These are phyloP conservation scores for Xenopus borealis DNA, from an alignment of 2,113 vertebrate genomes.

Conservation along the genomic window DNA sequence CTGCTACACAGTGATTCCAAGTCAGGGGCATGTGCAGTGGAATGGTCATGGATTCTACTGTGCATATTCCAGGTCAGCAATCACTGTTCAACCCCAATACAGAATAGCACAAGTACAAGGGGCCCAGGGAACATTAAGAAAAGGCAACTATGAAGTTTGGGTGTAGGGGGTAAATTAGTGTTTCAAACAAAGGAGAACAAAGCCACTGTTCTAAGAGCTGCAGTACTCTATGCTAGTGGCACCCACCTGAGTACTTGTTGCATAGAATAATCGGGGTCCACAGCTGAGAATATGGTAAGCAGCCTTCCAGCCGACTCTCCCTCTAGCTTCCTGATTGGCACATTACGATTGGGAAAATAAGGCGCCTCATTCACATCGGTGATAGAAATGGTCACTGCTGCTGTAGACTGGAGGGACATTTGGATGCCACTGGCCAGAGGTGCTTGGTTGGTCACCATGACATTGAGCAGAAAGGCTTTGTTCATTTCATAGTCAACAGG, in stretches of 20 bases:
- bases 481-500: slow-evolving; percentile 95
- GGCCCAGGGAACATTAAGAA: too few species aligned
- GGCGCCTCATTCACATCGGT: slow-evolving; percentile 88
- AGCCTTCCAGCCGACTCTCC: slow-evolving; percentile 79
- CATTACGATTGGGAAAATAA: slow-evolving; percentile 86
- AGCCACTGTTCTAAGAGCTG: too few species aligned
- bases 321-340: slow-evolving; percentile 88
- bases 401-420: slow-evolving; percentile 91
- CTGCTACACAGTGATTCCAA: too few species aligned
- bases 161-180: too few species aligned
- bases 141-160: too few species aligned
- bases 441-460: slow-evolving; percentile 93
- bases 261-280: slow-evolving; percentile 92
- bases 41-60: too few species aligned
- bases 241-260: slow-evolving; percentile 89
- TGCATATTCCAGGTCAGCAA: too few species aligned
- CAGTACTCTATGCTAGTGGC: background rate
- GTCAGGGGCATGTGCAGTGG: too few species aligned
- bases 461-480: slow-evolving; percentile 91
- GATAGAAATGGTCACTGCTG: slow-evolving; percentile 91
- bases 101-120: too few species aligned
- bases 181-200: too few species aligned
- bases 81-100: too few species aligned
- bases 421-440: slow-evolving; percentile 88
- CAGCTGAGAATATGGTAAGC: slow-evolving; percentile 82